phyloP scores from a whole-genome alignment of 2,113 vertebrate species.

The Miniopterus natalensis region DNA sequence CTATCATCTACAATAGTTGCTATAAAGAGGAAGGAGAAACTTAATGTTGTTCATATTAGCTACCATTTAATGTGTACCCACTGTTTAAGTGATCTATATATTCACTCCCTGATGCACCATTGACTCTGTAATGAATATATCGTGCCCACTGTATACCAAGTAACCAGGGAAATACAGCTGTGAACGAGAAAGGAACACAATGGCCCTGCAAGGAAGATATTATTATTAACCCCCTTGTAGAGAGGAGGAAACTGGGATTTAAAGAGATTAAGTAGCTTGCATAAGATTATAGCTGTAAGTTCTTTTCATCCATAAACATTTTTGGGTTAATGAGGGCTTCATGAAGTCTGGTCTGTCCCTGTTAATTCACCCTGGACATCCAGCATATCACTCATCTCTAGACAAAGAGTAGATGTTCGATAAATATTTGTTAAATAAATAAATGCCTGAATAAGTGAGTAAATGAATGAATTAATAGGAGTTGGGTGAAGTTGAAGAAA shows the following conservation, averaged over 20 bases:
- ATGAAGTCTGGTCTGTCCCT: background rate
- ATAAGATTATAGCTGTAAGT: background rate
- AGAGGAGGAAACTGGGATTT: background rate
- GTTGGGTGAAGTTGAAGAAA: background rate
- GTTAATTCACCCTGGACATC: background rate
- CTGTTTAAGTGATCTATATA: background rate
- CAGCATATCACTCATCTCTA: background rate
- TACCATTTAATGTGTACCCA: background rate
- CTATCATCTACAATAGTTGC: background rate
- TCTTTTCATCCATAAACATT: background rate
- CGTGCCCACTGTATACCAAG: background rate
- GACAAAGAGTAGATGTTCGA: background rate
- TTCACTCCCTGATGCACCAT: background rate
- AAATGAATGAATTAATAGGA: background rate
- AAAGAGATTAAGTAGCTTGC: background rate
- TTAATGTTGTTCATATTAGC: background rate
- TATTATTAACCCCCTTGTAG: background rate
- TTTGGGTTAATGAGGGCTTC: background rate
- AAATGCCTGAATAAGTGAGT: background rate
- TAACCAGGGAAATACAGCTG: background rate
- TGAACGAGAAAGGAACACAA: background rate
- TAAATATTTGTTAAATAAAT: slow-evolving; percentile 11
- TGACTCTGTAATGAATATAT: background rate
- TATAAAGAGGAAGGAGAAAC: background rate
- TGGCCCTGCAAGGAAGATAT: background rate